phyloP scores from a whole-genome alignment of 2,113 vertebrate genomes.

The Dermatemys mawii region DNA sequence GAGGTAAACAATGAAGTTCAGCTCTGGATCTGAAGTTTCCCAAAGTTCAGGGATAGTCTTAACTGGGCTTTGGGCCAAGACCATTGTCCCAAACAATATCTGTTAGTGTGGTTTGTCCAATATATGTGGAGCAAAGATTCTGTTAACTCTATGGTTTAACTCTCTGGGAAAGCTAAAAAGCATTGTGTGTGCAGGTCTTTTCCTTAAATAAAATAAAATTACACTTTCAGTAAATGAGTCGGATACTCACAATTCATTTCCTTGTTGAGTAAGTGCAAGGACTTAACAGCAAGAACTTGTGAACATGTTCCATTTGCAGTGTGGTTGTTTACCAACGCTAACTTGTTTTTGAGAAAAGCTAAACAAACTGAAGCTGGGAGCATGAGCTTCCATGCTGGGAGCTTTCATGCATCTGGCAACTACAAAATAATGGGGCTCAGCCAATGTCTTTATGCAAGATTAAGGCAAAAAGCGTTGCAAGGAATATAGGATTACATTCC shows the following conservation, averaged over 20 bases:
- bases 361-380: conserved; percentile 41
- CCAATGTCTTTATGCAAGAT: conserved; percentile 34
- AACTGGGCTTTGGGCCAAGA: not conserved
- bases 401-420: conserved; percentile 57
- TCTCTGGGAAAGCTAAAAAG: not conserved
- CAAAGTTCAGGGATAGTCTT: not conserved
- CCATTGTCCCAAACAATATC: not conserved
- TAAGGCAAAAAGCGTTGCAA: conserved; percentile 16
- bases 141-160: not conserved
- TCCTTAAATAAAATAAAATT: not conserved
- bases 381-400: conserved; percentile 12
- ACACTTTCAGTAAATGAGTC: not conserved
- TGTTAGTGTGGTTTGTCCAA: not conserved
- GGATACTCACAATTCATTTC: not conserved
- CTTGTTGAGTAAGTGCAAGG: not conserved
- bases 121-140: not conserved
- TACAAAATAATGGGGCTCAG: conserved; percentile 41
- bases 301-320: conserved; percentile 20
- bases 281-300: not conserved
- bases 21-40: not conserved
- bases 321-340: conserved; percentile 55
- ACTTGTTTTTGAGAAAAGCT: conserved; percentile 16
- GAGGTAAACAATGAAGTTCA: not conserved
- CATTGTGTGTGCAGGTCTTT: not conserved
- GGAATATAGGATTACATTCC: not conserved